Base-by-base conservation (phyloP, 2,797 vertebrate species). In the Galago senegalensis region DNA sequence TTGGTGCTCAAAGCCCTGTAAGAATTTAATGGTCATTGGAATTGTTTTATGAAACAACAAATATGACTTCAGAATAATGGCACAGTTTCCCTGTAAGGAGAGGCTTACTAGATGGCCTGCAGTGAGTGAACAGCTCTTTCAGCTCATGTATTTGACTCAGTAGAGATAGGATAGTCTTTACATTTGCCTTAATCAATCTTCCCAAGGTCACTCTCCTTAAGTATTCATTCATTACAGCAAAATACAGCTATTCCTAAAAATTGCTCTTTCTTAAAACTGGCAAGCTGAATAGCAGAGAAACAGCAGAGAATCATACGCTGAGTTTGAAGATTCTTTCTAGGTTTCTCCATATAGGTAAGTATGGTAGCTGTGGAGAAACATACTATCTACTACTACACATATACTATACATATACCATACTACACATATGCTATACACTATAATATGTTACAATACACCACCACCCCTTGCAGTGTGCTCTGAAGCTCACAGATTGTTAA, bases 401-500 rank as follows among this genome's bases (percentile, higher is more conserved):
- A 7, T 61, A n/a, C 7, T n/a, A 29, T 67, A 25, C 2, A 23
- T 46, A 40, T 8, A n/a, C 40, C 34, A 56, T 31, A 56, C 16
- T 37, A 12, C 58, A 21, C 2, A 11, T 13, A 7, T 37, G 56
- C 34, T 25, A 72, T 21, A 12, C 21, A 77, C 20, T 37, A 3
- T n/a, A 53, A 10, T 23, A 40, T 56, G 49, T 53, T 53, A 53
- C 49, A 16, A 53, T 53, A 53, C 49, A 60, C 1, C 72, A 20
- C 31, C 43, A 65, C 37, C 7, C 12, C 11, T 49, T 58, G 9
- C 10, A 63, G 17, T 60, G 85, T 63, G 61, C 86, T 98, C 97
- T 97, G 96, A 96, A 95, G 91, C 49, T 97, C 60, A n/a, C 31
- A 84, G 87, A 53, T 95, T 94, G 92, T 96, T 95, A 81, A 94